phyloP scores from a whole-genome alignment of 2,113 vertebrate species.

The Clarias batrachus region DNA sequence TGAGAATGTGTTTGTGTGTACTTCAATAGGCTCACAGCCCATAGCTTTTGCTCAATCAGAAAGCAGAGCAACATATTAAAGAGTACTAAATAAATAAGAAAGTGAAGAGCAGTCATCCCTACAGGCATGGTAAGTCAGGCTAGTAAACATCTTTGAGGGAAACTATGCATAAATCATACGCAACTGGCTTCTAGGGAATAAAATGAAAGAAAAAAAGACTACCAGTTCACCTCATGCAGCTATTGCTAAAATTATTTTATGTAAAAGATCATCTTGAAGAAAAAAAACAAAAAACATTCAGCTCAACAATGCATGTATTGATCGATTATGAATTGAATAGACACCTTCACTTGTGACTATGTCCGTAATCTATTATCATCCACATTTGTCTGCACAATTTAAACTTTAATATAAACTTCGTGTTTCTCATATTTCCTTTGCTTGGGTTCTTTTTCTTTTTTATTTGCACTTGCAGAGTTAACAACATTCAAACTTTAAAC shows the following conservation, averaged over 20 bases:
- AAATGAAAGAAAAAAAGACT: background rate
- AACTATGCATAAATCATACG: slow-evolving; percentile 17
- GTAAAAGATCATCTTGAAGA: background rate
- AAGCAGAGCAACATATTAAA: slow-evolving; percentile 45
- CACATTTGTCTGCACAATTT: background rate
- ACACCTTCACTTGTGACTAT: background rate
- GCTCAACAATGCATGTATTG: too few species aligned
- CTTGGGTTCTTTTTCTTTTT: background rate
- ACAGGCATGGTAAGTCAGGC: slow-evolving; percentile 25
- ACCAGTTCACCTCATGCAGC: background rate
- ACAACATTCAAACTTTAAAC: background rate
- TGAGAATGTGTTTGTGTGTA: slow-evolving; percentile 61
- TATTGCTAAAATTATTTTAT: background rate
- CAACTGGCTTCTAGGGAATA: background rate
- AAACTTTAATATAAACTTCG: background rate
- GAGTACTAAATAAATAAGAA: slow-evolving; percentile 47
- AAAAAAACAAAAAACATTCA: background rate
- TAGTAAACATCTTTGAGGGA: slow-evolving; percentile 46
- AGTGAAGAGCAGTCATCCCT: slow-evolving; percentile 25
- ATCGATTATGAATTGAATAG: too few species aligned
- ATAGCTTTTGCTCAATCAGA: slow-evolving; percentile 35
- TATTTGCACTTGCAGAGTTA: background rate
- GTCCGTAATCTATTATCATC: background rate
- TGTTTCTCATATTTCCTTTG: background rate
- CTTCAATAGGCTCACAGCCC: slow-evolving; percentile 64